These are phyloP conservation scores for Metaphire vulgaris DNA, from an alignment of 1,140 invertebrate species.

Conservation along the genomic window DNA sequence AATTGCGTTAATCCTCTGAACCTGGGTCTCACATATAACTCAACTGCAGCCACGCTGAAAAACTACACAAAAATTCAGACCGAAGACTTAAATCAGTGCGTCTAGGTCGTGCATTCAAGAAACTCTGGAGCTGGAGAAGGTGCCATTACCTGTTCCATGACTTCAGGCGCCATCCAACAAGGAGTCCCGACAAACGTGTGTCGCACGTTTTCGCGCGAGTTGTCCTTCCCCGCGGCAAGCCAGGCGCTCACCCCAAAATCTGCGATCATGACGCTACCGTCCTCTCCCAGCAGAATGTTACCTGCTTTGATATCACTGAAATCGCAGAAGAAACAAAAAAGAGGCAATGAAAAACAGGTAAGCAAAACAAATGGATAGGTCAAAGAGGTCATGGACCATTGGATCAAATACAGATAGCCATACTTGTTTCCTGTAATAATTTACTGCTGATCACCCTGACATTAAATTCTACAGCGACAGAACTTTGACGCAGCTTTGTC, in stretches of 20 bases:
- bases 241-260: conserved; percentile 66
- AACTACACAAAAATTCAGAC: too few relatives aligned
- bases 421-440: too few relatives aligned
- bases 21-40: too few relatives aligned
- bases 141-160: conserved; percentile 88
- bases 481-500: too few relatives aligned
- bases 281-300: conserved; percentile 93
- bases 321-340: conserved; percentile 30
- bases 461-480: too few relatives aligned
- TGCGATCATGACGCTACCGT: conserved; percentile 97
- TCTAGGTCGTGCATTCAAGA: too few relatives aligned
- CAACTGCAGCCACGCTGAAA: too few relatives aligned
- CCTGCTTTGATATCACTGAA: conserved; percentile 93
- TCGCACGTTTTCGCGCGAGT: conserved; percentile 78
- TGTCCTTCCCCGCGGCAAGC: conserved; percentile 81
- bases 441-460: too few relatives aligned
- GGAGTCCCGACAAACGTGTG: conserved; percentile 97
- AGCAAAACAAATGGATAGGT: neutral
- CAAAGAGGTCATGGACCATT: neutral
- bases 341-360: neutral
- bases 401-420: too few relatives aligned
- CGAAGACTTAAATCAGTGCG: too few relatives aligned
- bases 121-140: too few relatives aligned
- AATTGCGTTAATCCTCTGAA: too few relatives aligned
- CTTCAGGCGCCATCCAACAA: conserved; percentile 99